These are phyloP conservation scores for Pitta sordida DNA, from an alignment of 2,113 vertebrate species.

Conservation along the genomic window DNA sequence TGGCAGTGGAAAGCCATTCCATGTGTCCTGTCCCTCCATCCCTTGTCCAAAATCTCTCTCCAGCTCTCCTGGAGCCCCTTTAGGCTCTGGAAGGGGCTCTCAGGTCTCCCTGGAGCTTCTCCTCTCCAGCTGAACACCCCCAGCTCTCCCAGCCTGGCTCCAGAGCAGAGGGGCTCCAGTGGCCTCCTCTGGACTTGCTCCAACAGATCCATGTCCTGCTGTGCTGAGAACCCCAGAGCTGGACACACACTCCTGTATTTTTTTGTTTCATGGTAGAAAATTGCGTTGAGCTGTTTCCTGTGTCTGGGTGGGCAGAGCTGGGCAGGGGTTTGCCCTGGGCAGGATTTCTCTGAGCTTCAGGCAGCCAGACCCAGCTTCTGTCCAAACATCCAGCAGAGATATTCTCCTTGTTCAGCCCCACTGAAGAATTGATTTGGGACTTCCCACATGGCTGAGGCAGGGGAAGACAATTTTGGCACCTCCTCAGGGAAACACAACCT, in stretches of 20 bases:
- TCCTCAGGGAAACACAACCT: neutral
- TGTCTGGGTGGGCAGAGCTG: neutral
- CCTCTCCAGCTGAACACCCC: neutral
- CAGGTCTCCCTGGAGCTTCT: neutral
- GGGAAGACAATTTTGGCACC: neutral
- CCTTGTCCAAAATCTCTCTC: neutral
- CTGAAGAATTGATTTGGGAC: neutral
- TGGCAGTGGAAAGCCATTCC: too few relatives aligned
- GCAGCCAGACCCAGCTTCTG: neutral
- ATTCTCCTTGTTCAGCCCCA: neutral
- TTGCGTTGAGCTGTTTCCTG: neutral
- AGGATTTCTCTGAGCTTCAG: neutral
- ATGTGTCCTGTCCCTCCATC: neutral
- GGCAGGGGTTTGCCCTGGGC: neutral
- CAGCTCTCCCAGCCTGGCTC: neutral
- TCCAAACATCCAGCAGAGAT: neutral
- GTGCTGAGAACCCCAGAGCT: neutral
- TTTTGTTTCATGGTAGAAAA: neutral
- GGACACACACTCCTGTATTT: neutral
- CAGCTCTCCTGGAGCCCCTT: neutral
- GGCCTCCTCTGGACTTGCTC: neutral
- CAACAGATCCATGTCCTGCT: neutral
- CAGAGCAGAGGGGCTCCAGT: neutral
- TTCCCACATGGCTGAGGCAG: neutral
- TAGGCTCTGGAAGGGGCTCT: accelerated